A percentile compares a stretch with the other conserved stretches of the same genome.
These are phyloP conservation scores for Emys orbicularis DNA, from an alignment of 2,797 vertebrate species.

Conservation along the genomic window DNA sequence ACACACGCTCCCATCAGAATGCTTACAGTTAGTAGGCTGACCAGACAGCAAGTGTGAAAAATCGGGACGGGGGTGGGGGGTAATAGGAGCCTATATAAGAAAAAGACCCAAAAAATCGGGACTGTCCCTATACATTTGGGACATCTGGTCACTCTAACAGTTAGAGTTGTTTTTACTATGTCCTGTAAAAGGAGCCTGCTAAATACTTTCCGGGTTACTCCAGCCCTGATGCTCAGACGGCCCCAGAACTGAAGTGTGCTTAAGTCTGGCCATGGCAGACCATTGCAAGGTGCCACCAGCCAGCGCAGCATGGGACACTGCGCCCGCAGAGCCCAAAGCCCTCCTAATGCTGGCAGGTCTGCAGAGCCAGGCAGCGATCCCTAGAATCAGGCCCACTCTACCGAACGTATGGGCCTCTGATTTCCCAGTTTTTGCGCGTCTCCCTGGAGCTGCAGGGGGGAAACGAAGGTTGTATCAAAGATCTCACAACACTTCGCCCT, in stretches of 20 bases:
- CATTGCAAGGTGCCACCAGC: neutral
- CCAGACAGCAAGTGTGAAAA: too few relatives aligned
- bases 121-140: too few relatives aligned
- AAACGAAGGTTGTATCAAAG: neutral
- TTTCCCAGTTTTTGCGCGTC: neutral
- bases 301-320: neutral
- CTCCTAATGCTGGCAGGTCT: neutral
- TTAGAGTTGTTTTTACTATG: too few relatives aligned
- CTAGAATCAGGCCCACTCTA: neutral
- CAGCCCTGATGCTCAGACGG: neutral
- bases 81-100: too few relatives aligned
- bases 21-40: neutral
- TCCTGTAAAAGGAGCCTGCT: too few relatives aligned
- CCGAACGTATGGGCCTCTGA: neutral
- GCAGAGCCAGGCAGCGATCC: neutral
- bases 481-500: neutral
- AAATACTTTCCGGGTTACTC: neutral
- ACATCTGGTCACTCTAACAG: too few relatives aligned
- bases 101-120: too few relatives aligned
- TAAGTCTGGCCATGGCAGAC: neutral
- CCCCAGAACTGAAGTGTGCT: neutral
- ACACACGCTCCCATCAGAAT: neutral
- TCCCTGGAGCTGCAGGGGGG: neutral
- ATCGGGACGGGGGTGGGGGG: too few relatives aligned
- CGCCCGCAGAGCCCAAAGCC: neutral